Conservation (phyloP, 35 echinoderm and acorn worm genomes). For the Chiridota heheva region DNA sequence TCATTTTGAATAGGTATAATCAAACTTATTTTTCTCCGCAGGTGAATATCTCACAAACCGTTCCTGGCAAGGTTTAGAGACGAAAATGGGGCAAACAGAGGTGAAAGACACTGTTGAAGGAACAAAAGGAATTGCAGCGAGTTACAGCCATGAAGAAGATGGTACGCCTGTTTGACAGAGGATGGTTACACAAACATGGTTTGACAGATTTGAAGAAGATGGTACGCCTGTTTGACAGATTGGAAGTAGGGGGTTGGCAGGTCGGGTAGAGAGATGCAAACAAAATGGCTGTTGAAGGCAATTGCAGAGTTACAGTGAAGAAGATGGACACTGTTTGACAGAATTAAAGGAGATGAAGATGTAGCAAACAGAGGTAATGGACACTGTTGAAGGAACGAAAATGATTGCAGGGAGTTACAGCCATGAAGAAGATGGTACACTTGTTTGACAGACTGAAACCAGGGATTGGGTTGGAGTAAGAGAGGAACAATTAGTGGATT, state of each 20-base stretch:
- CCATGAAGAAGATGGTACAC: constrained; percentile 61
- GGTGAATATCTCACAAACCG: constrained; percentile 61
- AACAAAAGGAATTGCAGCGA: constrained; percentile 80
- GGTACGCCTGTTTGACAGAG: constrained; percentile 22
- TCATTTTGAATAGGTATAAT: not conserved
- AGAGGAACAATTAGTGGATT: too few species aligned
- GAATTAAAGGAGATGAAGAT: too few species aligned
- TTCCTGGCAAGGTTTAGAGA: constrained; percentile 87
- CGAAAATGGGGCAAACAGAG: constrained; percentile 74
- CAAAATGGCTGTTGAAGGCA: too few species aligned
- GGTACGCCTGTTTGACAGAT: too few species aligned
- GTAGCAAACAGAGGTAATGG: constrained; percentile 68
- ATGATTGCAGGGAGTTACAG: constrained; percentile 86
- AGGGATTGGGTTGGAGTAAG: too few species aligned
- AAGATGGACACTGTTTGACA: too few species aligned
- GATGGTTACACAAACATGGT: too few species aligned
- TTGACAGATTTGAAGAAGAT: too few species aligned
- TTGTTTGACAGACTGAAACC: too few species aligned
- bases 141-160: constrained; percentile 74
- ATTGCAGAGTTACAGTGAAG: too few species aligned
- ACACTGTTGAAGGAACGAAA: constrained; percentile 65
- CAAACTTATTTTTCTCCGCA: constrained; percentile 23
- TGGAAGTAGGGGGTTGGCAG: too few species aligned
- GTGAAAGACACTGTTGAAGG: constrained; percentile 68
- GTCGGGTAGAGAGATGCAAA: too few species aligned